Evolutionary conservation across 1,140 invertebrate genomes (phyloP).

Genomic region (Nephila pilipes): DNA sequence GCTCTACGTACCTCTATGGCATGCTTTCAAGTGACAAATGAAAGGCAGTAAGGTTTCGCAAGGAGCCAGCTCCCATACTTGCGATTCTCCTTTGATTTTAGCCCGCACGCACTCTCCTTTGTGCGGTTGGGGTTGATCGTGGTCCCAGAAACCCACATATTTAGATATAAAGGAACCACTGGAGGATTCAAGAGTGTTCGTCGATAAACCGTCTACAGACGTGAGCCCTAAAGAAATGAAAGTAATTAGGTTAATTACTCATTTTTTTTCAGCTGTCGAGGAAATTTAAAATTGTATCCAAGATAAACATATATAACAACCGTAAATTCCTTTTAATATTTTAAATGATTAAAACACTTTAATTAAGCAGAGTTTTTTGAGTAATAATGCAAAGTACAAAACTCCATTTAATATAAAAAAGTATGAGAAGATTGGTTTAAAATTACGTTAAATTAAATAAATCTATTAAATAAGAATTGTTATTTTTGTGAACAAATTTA

Average conservation of each 20-base stretch:
- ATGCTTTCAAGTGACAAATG: slow-evolving; percentile 95
- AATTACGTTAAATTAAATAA: too few species aligned
- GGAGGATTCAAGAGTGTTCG: slow-evolving; percentile 95
- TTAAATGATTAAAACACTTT: too few species aligned
- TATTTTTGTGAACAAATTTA: too few species aligned
- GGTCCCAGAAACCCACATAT: slow-evolving; percentile 87
- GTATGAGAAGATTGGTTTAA: too few species aligned
- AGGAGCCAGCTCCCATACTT: slow-evolving; percentile 95
- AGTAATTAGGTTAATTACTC: background rate
- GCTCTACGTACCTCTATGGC: slow-evolving; percentile 87
- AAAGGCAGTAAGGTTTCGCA: slow-evolving; percentile 96
- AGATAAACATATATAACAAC: too few species aligned
- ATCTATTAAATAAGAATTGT: too few species aligned
- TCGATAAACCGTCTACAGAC: slow-evolving; percentile 93
- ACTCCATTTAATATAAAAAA: too few species aligned
- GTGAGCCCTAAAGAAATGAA: slow-evolving; percentile 86
- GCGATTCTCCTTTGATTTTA: slow-evolving; percentile 84
- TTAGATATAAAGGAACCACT: slow-evolving; percentile 94
- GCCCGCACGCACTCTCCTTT: slow-evolving; percentile 92
- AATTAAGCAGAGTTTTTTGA: too few species aligned
- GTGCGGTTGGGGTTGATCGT: slow-evolving; percentile 89
- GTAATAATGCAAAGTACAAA: too few species aligned
- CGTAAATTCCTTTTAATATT: too few species aligned
- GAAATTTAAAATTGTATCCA: too few species aligned
- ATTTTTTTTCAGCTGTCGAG: background rate